phyloP scores from a whole-genome alignment of 2,888 invertebrate genomes.

The Belgica antarctica region DNA sequence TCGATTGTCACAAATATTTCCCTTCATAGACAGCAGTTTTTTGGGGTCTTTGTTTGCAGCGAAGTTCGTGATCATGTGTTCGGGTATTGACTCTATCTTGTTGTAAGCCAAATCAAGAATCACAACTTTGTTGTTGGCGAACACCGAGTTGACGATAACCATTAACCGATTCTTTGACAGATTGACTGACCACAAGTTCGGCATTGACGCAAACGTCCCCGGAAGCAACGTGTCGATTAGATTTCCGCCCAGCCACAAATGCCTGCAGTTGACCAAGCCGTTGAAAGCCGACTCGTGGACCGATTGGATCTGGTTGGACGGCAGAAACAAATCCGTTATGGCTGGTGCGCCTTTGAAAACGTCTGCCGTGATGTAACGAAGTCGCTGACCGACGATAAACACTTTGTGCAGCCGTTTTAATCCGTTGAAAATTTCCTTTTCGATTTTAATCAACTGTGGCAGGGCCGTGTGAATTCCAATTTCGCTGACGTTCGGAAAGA shows the following conservation, averaged over 20 bases:
- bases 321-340: not conserved
- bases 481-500: not conserved
- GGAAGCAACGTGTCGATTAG: not conserved
- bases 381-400: not conserved
- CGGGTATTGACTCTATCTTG: not conserved
- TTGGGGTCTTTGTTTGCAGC: not conserved
- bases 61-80: not conserved
- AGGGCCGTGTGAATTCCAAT: not conserved
- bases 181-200: not conserved
- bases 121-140: not conserved
- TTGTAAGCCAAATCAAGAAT: not conserved
- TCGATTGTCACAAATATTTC: not conserved
- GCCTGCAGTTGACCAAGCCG: not conserved
- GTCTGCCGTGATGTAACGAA: not conserved
- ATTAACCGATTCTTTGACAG: not conserved
- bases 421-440: not conserved
- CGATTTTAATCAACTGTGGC: not conserved
- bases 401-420: not conserved
- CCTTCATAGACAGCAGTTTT: not conserved
- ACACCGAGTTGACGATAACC: not conserved
- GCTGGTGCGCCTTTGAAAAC: not conserved
- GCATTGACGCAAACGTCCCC: not conserved
- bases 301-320: not conserved
- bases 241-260: not conserved
- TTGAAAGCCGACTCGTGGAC: not conserved